Evolutionary conservation across 2,113 vertebrate genomes (phyloP).

Genomic region (Ceyx melanurus): DNA sequence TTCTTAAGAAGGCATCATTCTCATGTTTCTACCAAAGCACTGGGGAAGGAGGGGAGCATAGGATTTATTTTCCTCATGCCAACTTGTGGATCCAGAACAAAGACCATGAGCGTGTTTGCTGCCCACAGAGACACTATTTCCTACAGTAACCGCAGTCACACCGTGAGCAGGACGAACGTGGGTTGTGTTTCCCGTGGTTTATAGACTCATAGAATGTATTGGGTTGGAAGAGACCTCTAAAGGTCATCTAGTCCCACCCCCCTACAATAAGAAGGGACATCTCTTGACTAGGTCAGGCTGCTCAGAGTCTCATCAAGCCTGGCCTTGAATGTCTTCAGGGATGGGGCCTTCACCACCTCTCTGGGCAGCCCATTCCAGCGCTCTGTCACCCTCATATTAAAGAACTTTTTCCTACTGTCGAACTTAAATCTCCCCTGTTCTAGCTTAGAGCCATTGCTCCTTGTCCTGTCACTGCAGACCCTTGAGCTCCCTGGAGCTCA

Average conservation of each 20-base stretch:
- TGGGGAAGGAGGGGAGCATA: not conserved
- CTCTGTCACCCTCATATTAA: not conserved
- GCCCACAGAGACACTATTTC: not conserved
- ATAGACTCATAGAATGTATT: too few relatives aligned
- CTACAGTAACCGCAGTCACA: not conserved
- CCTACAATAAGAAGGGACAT: not conserved
- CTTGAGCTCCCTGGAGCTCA: not conserved
- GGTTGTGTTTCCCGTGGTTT: not conserved
- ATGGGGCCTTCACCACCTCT: too few relatives aligned
- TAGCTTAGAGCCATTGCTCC: too few relatives aligned
- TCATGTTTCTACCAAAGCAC: not conserved
- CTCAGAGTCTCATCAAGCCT: too few relatives aligned
- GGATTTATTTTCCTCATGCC: not conserved
- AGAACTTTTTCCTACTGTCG: too few relatives aligned
- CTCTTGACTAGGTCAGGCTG: too few relatives aligned
- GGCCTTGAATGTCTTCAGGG: not conserved
- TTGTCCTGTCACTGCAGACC: too few relatives aligned
- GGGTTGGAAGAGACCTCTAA: not conserved
- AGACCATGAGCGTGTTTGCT: not conserved
- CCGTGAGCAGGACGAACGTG: fast-evolving
- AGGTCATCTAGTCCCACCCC: not conserved
- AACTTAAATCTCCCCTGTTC: too few relatives aligned
- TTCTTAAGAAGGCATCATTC: not conserved
- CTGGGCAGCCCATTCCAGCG: not conserved
- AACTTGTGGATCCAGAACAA: not conserved